Evolutionary conservation across 2,113 vertebrate species (phyloP).

Genomic region (Tragelaphus imberbis): DNA sequence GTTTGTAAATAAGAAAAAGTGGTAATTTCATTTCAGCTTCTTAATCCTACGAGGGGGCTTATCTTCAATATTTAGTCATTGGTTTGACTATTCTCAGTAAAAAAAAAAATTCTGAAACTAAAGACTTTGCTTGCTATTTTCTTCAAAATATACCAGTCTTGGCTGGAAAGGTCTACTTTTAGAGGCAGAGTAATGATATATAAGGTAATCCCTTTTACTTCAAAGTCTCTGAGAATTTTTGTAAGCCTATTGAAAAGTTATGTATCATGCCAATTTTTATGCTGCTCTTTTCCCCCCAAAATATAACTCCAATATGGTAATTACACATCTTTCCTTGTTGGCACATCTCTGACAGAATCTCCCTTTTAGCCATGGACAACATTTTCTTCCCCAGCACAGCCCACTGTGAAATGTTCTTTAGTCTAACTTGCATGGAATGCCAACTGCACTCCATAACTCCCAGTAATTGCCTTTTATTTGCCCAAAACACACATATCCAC

Average conservation of each 20-base stretch:
- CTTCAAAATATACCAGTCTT: conserved; percentile 19
- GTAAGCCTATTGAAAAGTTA: conserved; percentile 23
- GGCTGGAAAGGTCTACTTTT: background rate
- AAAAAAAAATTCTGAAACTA: conserved; percentile 10
- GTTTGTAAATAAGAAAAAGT: conserved; percentile 57
- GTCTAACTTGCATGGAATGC: conserved; percentile 40
- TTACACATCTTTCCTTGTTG: background rate
- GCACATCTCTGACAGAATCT: background rate
- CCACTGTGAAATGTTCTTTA: conserved; percentile 18
- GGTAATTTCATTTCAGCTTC: conserved; percentile 47
- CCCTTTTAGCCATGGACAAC: conserved; percentile 1
- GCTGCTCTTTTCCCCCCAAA: background rate
- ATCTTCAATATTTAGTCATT: conserved; percentile 48
- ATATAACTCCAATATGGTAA: conserved; percentile 20
- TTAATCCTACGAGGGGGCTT: conserved; percentile 19
- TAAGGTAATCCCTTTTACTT: background rate
- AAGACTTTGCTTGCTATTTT: conserved; percentile 30
- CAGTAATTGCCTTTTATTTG: conserved; percentile 67
- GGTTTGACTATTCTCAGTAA: conserved; percentile 46
- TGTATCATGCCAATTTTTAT: background rate
- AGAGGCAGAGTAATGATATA: background rate
- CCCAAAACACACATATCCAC: conserved; percentile 64
- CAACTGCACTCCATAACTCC: conserved; percentile 47
- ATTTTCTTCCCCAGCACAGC: conserved; percentile 22
- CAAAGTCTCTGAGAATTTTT: conserved; percentile 33